Evolutionary conservation across 2,113 vertebrate genomes (phyloP), one percentile per base, ranked within the genome.

Genomic region (Indicator maculatus): DNA sequence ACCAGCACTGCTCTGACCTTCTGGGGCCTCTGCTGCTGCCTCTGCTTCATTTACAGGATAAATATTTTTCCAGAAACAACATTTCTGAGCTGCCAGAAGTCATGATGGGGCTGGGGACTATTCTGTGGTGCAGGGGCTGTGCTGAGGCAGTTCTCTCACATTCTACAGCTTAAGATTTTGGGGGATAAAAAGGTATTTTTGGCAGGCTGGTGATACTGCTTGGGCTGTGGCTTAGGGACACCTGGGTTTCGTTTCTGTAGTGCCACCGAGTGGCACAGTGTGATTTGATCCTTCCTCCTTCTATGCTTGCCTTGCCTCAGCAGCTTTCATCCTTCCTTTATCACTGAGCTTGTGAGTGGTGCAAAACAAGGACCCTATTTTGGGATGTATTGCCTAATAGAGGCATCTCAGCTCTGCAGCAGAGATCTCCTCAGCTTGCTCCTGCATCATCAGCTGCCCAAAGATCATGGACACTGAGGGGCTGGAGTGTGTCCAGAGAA

Each of bases 31-130:
- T 0, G 67, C 84, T 70, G 82, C 93, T 90, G 95, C 95, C 90
- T 95, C 87, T 9, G 90, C 95, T 96, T 96, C 96, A 96, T 97
- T 97, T 97, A 91, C 83, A 90, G 95, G 95, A 95, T 97, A 97
- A 97, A 97, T 97, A 97, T 97, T 97, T 96, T 93, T 94, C 96
- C 94, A 95, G 94, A 96, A 97, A 97, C 96, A 97, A 96, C 93
- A 90, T 96, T 97, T 97, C 53, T 8, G 72, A 96, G 70, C 93
- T 93, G 92, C 88, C 88, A 96, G 93, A 50, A 96, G 93, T 93
- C 96, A 59, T 63, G 93, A 67, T 60, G 60, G 83, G 90, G 78
- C 69, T 61, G 47, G 79, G 83, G 65, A 84, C 83, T 84, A 0
- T 7, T 36, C 76, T 24, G 56, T 41, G 81, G 86, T 36, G 36